Evolutionary conservation across 2,888 invertebrate genomes (phyloP), one percentile per base, ranked within the genome.

Genomic region (Sepioteuthis lessoniana): DNA sequence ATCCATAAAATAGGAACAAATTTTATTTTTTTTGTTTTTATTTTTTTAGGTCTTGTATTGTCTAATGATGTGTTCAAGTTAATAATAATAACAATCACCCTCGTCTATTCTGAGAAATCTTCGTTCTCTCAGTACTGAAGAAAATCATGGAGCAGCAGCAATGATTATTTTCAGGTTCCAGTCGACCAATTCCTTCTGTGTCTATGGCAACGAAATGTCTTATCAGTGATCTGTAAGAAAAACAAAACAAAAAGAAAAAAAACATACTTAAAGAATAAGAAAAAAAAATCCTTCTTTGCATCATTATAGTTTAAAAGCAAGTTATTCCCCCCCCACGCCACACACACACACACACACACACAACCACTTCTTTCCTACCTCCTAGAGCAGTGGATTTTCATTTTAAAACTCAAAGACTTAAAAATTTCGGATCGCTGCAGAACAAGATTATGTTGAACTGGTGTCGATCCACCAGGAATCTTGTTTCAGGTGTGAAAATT

Each of bases 401-500:
- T n/a, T 76, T 55, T 28, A 55, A 76, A 76, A 76, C 76, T n/a
- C 13, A n/a, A 35, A n/a, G 76, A 76, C n/a, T 76, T 28, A 13
- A 76, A 76, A 76, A 76, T 76, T 19, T 21, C n/a, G 76, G n/a
- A 76, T 76, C n/a, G 76, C 76, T n/a, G 76, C 76, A 35, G 76
- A 35, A 76, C 76, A 16, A 76, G 76, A 76, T 76, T 76, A 76
- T 76, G 76, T 76, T 16, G n/a, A 35, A 76, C 16, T 76, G n/a
- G 76, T 76, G n/a, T n/a, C 35, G 76, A 76, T 76, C n/a, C 76
- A n/a, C n/a, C 94, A 93, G 94, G 93, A 95, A n/a, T 35, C 13
- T 76, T 13, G 35, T 76, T 16, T 76, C 76, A 16, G 76, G 76
- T n/a, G n/a, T 76, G n/a, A n/a, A n/a, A 19, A 35, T 16, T 76